These are phyloP conservation scores for Lycocorax pyrrhopterus DNA, from an alignment of 2,113 vertebrate species.

Conservation along the genomic window DNA sequence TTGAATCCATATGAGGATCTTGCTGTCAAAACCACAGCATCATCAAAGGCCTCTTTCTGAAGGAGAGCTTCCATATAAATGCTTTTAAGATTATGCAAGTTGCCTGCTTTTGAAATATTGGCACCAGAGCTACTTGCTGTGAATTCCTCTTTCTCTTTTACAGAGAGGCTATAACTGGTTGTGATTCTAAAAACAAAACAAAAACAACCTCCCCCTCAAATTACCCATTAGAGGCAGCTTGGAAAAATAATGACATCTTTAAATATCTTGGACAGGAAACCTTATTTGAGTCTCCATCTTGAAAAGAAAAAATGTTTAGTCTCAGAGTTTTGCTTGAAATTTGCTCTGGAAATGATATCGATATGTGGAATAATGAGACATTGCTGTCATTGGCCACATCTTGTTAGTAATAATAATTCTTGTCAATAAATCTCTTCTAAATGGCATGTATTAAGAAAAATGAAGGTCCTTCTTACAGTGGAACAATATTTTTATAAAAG, in stretches of 20 bases:
- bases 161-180: background rate
- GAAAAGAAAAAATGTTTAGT: background rate
- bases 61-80: background rate
- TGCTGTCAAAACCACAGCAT: background rate
- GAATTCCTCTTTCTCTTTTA: background rate
- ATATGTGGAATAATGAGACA: fast-evolving
- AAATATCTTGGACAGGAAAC: background rate
- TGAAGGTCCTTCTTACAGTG: background rate
- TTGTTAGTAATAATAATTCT: background rate
- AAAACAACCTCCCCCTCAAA: background rate
- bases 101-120: background rate
- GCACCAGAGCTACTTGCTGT: background rate
- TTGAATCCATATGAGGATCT: slow-evolving; percentile 5
- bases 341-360: background rate
- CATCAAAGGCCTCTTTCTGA: background rate
- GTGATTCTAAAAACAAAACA: background rate
- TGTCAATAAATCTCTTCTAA: background rate
- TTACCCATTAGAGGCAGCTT: background rate
- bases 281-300: background rate
- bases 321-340: background rate
- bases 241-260: background rate
- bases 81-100: background rate
- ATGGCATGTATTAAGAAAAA: background rate
- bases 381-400: background rate
- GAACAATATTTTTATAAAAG: background rate